Percentiles rank a stretch among this genome's conserved stretches.
Evolutionary conservation across 1,140 invertebrate species (phyloP).

Genomic region (Gonioctena quinquepunctata): DNA sequence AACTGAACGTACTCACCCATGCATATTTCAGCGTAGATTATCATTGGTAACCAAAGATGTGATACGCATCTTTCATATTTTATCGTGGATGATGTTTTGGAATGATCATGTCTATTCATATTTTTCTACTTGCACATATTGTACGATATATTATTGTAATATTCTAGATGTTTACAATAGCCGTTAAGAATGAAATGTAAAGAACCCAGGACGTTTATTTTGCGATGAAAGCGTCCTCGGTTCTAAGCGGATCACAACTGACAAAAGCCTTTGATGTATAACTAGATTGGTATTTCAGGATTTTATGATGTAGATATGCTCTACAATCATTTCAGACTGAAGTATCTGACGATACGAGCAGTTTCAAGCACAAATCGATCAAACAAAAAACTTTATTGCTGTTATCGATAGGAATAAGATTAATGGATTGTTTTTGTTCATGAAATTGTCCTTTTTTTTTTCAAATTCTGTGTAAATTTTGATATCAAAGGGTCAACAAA

Average conservation of each 20-base stretch:
- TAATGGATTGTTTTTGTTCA: too few relatives aligned
- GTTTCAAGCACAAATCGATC: too few relatives aligned
- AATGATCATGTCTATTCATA: slow-evolving; percentile 37
- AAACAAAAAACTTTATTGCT: too few relatives aligned
- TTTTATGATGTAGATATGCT: too few relatives aligned
- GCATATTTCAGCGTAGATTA: neutral
- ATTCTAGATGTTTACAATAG: slow-evolving; percentile 11
- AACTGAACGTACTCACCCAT: neutral
- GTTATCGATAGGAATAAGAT: too few relatives aligned
- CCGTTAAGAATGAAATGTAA: slow-evolving; percentile 23
- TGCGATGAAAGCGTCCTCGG: slow-evolving; percentile 7
- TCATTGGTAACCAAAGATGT: slow-evolving; percentile 26
- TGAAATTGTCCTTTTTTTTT: too few relatives aligned
- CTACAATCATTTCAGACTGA: too few relatives aligned
- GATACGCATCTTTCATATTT: slow-evolving; percentile 15
- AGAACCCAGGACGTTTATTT: slow-evolving; percentile 20
- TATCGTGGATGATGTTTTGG: slow-evolving; percentile 9
- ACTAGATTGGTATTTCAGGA: too few relatives aligned
- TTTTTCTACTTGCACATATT: slow-evolving; percentile 56
- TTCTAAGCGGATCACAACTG: neutral
- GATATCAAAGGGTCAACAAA: too few relatives aligned
- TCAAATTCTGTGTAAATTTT: too few relatives aligned
- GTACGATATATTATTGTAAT: slow-evolving; percentile 37
- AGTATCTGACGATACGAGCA: too few relatives aligned
- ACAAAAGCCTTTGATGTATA: slow-evolving; percentile 6